Evolutionary conservation across 2,888 invertebrate genomes (phyloP), one percentile per base, ranked within the genome.

Genomic region (Strigamia maritima): DNA sequence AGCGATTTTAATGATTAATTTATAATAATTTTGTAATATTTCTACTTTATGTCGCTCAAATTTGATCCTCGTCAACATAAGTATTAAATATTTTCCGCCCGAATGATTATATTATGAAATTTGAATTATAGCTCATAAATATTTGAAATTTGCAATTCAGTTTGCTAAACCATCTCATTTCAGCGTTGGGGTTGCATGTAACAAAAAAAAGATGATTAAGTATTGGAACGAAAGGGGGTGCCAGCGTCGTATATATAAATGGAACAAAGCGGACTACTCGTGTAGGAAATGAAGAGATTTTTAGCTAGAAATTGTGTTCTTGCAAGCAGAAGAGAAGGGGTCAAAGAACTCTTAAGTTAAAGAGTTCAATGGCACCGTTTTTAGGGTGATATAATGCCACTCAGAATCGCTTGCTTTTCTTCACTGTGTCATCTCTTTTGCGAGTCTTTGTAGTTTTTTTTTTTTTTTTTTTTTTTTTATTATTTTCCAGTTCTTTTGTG

Each of bases 241-340:
- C 26, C 22, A 65, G 65, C 65, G 65, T 8, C 28, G 26, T n/a
- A n/a, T n/a, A n/a, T n/a, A n/a, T 4, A 10, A 14, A 3, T 60
- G 60, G 24, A 60, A 60, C 60, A 60, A 44, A 44, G 44, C 44
- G 14, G 16, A 44, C 22, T 60, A 60, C 60, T 7, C 22, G 22
- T 8, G 24, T 28, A 26, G 65, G 70, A 70, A 70, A 70, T 70
- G 70, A 70, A 70, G 70, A 70, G 70, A 70, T 70, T 70, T 49
- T 70, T 26, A 28, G 24, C 16, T 70, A 14, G 28, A 26, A 70
- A 70, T 28, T 70, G 70, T 70, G 70, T 70, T 4, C 28, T 16
- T 14, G n/a, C 0, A 70, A 16, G 65, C 65, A 49, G 26, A 65
- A 70, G 28, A 28, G 14, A 22, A 4, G 24, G 28, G 70, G 70